Base-by-base conservation (phyloP, 2,113 vertebrate genomes). In the Candoia aspera region DNA sequence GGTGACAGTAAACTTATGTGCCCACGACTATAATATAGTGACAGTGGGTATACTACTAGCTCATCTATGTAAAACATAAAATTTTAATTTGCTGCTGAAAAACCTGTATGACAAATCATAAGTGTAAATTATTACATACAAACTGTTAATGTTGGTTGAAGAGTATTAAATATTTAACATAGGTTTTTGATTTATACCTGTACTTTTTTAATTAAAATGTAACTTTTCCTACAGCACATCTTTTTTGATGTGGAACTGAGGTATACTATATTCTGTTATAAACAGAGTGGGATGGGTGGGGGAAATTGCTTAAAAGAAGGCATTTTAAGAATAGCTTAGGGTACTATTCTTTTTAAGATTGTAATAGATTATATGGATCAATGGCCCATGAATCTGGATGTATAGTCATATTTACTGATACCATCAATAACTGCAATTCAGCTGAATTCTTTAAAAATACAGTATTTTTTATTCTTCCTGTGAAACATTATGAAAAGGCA, bases 81-180 rank as follows among this genome's bases (percentile, higher is more conserved):
- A 95, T 97, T 98, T 87, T 98, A 98, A 97, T 97, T 97, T 98
- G 98, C 98, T 98, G 98, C 98, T 98, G 97, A 98, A 89, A 97
- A 97, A 97, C 94, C 96, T 97, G 95, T 97, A 95, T 93, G 97
- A 98, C 96, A 96, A 97, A 97, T 96, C 97, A 96, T 97, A 97
- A 90, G 96, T 98, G 98, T 98, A 98, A 98, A 98, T 98, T 98
- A 98, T 98, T 98, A 93, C 98, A 97, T 97, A 96, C 94, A 95
- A 97, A 97, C 96, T 97, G 96, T 97, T 98, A 96, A 96, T 96
- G 84, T 98, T 97, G 97, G 97, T 97, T 98, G 98, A 97, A 97
- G 97, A 98, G 96, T 98, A 97, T 98, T 98, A 97, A 98, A 97
- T 98, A 98, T 98, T 98, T 98, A 98, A 98, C 98, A 97, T 98